Percentiles rank a stretch among this genome's conserved stretches.
Evolutionary conservation across 1,140 invertebrate species (phyloP).

Genomic region (Trichogramma pretiosum): DNA sequence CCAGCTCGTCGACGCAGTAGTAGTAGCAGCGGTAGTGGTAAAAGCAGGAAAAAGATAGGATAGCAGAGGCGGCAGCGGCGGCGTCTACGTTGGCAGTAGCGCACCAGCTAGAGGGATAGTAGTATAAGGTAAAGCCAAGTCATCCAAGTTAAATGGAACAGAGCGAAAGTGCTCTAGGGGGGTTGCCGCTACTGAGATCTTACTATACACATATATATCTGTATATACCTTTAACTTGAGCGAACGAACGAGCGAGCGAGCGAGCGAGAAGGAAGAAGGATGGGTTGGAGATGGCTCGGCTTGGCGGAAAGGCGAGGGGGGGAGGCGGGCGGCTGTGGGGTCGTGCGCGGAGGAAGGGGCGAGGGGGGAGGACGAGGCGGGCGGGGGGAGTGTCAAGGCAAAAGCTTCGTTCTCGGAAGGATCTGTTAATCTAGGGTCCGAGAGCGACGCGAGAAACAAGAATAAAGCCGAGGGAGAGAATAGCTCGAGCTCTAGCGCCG

Average conservation of each 20-base stretch:
- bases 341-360: background rate
- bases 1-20: too few species aligned
- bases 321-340: too few species aligned
- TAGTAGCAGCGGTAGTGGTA: too few species aligned
- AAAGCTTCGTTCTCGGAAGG: conserved; percentile 36
- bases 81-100: too few species aligned
- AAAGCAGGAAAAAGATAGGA: too few species aligned
- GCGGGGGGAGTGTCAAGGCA: conserved; percentile 20
- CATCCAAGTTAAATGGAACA: conserved; percentile 9
- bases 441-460: conserved; percentile 18
- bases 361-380: conserved; percentile 4
- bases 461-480: conserved; percentile 16
- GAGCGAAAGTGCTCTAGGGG: background rate
- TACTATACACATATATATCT: background rate
- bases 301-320: background rate
- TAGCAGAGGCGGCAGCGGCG: too few species aligned
- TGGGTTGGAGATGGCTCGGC: background rate
- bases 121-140: conserved; percentile 11
- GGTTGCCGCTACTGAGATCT: background rate
- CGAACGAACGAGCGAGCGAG: conserved; percentile 8
- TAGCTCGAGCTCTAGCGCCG: conserved; percentile 11
- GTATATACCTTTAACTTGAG: too few species aligned
- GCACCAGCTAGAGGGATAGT: conserved; percentile 6
- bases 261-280: background rate
- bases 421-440: conserved; percentile 45